Conservation (phyloP, 2,113 vertebrate genomes). For the Xenus cinereus region DNA sequence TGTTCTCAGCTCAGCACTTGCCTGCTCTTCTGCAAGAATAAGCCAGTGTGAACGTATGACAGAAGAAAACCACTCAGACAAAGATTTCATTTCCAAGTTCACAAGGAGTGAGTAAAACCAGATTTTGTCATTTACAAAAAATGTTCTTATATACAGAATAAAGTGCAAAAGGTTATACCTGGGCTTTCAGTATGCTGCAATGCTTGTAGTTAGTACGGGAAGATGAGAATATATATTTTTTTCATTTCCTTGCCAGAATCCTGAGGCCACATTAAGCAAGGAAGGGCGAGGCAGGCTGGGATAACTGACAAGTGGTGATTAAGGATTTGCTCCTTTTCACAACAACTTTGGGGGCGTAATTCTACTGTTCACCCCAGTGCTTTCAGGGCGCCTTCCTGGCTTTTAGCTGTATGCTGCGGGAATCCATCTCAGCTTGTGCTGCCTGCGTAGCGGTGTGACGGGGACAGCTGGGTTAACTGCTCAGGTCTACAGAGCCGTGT, state of each 20-base stretch:
- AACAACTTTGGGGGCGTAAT: neutral
- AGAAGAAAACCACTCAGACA: neutral
- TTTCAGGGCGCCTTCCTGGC: neutral
- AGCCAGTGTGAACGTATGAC: neutral
- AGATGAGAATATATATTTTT: neutral
- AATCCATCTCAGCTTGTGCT: neutral
- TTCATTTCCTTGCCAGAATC: neutral
- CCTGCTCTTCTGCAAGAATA: neutral
- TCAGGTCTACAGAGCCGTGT: neutral
- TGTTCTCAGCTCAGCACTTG: conserved; percentile 22
- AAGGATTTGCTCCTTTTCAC: neutral
- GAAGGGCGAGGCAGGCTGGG: neutral
- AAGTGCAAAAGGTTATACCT: neutral
- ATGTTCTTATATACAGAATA: neutral
- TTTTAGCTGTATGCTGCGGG: neutral
- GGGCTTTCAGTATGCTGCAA: neutral
- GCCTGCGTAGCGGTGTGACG: neutral
- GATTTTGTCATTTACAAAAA: neutral
- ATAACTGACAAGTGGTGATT: neutral
- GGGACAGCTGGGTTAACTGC: neutral
- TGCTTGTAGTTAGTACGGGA: neutral
- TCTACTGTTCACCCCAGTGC: neutral
- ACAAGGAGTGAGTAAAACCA: neutral
- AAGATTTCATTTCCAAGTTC: neutral
- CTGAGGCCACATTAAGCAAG: neutral